Evolutionary conservation across 2,113 vertebrate genomes (phyloP), one percentile per base, ranked within the genome.

Genomic region (Hydrolagus affinis): DNA sequence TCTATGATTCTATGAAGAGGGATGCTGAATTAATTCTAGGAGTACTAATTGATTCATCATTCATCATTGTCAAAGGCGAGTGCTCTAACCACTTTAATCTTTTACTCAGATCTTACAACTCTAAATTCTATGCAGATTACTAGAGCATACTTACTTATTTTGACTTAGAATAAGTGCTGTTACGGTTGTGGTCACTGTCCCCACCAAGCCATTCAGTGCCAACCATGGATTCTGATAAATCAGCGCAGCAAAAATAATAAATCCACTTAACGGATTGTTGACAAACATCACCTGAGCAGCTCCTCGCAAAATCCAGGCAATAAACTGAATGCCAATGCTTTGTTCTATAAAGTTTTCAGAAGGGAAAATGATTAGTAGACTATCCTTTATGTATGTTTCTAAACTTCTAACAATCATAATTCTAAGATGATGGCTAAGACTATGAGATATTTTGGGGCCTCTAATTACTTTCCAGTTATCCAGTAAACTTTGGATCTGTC

Each of bases 261-360:
- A 86, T 0, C 98, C 98, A 0, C 97, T 98, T 69, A 99, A 89
- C 3, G 98, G 95, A 73, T 98, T 99, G 92, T 95, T 99, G 86
- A 99, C 96, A 77, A 99, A 98, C 95, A 98, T 97, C 89, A 98
- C 98, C 89, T 99, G 98, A 23, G 98, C 96, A 0, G 92, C 93
- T 11, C 97, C 97, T 25, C 97, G 96, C 85, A 99, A 88, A 60
- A 96, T 92, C 98, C 97, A 99, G 88, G 98, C 97, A 0, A 96
- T 72, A 85, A 98, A 91, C 91, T 95, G 96, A 85, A 98, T 89
- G 83, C 94, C 1, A 0, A 98, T 70, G n/a, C 93, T 96, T 86
- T 96, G 96, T 70, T 94, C 98, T 99, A 90, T 59, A 92, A 89
- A 0, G 15, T 85, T 60, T 73, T 85, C 9, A 71, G 32, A 85